Evolutionary conservation across 1,140 invertebrate genomes (phyloP), one percentile per base, ranked within the genome.

Genomic region (Drusus annulatus): DNA sequence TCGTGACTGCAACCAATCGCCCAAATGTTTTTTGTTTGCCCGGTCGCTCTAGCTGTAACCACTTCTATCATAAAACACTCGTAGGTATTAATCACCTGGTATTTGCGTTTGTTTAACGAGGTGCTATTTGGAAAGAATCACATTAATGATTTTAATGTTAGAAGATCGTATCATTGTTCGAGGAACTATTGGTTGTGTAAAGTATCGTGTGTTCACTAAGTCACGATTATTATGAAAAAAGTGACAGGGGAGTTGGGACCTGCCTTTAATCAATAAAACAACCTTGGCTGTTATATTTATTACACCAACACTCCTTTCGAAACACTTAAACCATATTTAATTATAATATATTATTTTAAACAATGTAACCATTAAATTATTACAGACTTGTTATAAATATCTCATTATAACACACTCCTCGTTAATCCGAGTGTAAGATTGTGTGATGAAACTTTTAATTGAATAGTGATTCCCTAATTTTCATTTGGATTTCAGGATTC

Each of bases 91-190:
- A 76, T 76, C 73, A 76, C 28, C 13, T 16, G 28, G 50, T 74
- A 74, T 74, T 74, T 54, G 52, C 69, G 69, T 76, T 76, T 76
- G 73, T 60, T 60, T 76, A 60, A 76, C 73, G 52, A 76, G 73
- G 73, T 62, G 73, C 52, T 21, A 58, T 76, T 76, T 76, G 73
- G 45, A 54, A 54, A 51, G 54, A 51, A 60, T 54, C 28, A 45
- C 73, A 36, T 62, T 60, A 76, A 31, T 50, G 56, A 56, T 76
- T 76, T 76, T 50, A 21, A 15, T 17, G 74, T 51, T 17, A 36
- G 74, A 76, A 62, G 74, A 76, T 76, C 60, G 31, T 76, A 76
- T 76, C 74, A 76, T 63, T 76, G 74, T 76, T 76, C 73, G 56
- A 31, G 25, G 71, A 74, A 74, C 52, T 45, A n/a, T 71, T 36